Evolutionary conservation across 2,113 vertebrate genomes (phyloP).

Genomic region (Solea solea): DNA sequence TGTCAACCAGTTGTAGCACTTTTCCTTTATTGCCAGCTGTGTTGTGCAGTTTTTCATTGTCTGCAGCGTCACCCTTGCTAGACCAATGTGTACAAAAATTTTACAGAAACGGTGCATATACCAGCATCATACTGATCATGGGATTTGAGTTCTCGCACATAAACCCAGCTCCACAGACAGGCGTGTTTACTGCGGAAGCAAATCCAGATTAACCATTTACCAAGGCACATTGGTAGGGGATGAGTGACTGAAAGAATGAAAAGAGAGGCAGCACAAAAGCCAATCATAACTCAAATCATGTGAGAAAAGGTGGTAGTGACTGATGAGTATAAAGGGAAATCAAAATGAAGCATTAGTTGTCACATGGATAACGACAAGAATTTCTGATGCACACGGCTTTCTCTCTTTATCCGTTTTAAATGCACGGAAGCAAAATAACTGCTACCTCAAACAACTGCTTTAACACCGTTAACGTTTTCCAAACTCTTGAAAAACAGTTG

Average conservation of each 20-base stretch:
- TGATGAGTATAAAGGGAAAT: constrained; percentile 32
- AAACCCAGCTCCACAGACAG: constrained; percentile 44
- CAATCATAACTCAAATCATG: constrained; percentile 52
- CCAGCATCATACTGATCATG: constrained; percentile 59
- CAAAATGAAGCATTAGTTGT: constrained; percentile 24
- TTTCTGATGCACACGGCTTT: constrained; percentile 26
- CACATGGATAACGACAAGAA: constrained; percentile 20
- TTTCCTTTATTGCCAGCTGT: constrained; percentile 82
- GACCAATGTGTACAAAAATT: constrained; percentile 65
- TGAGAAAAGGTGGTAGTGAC: constrained; percentile 46
- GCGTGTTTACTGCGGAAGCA: constrained; percentile 61
- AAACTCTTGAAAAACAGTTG: constrained; percentile 21
- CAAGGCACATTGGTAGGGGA: constrained; percentile 85
- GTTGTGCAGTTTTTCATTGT: constrained; percentile 70
- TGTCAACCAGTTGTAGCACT: constrained; percentile 73
- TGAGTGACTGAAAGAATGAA: constrained; percentile 51
- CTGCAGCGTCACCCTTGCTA: constrained; percentile 58
- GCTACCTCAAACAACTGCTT: constrained; percentile 8
- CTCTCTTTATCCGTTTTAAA: constrained; percentile 10
- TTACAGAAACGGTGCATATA: constrained; percentile 71
- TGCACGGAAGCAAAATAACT: constrained; percentile 34
- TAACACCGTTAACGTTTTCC: constrained; percentile 24
- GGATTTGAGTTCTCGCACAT: constrained; percentile 58
- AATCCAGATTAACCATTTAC: constrained; percentile 76
- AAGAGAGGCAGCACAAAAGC: constrained; percentile 64